Evolutionary conservation across 2,113 vertebrate genomes (phyloP), one percentile per base, ranked within the genome.

Genomic region (Eclectus roratus): DNA sequence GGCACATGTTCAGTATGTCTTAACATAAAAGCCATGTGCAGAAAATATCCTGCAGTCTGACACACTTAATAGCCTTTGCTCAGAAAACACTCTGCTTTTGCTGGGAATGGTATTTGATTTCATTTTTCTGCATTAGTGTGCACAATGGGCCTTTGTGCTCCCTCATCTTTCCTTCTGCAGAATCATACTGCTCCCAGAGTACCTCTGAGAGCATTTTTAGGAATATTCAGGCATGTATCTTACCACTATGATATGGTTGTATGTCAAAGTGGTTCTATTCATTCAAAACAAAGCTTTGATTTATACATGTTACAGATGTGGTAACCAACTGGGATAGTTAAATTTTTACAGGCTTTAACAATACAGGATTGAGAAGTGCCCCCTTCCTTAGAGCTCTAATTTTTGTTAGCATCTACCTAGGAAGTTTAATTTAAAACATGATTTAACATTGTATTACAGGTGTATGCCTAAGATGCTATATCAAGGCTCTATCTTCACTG

Each of bases 11-110:
- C 79, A 39, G 64, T 89, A 88, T 80, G 82, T 87, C 47, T 96
- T 94, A 87, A 87, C 91, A 87, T 93, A 96, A 94, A 80, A 95
- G 37, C 85, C 56, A 35, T 91, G 91, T 94, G 89, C 95, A 83
- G 85, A 97, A 96, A 63, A 89, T 95, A 82, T 72, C 71, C 33
- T 93, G 27, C 37, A 87, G 71, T 80, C 77, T 71, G 70, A 86
- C 74, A 74, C 46, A 50, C 60, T 89, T 90, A 96, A 87, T 81
- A 80, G 74, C 86, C 60, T 89, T 74, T 88, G 60, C 74, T 85
- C 74, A 73, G 81, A 88, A 86, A 52, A 88, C 37, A 68, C 20
- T 96, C 53, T n/a, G 31, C 31, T 47, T 91, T 83, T n/a, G 58
- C 84, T 56, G 47, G 86, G 77, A 84, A 68, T 85, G 44, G 83